Evolutionary conservation across 2,113 vertebrate genomes (phyloP).

Genomic region (Nothobranchius kuhntae): DNA sequence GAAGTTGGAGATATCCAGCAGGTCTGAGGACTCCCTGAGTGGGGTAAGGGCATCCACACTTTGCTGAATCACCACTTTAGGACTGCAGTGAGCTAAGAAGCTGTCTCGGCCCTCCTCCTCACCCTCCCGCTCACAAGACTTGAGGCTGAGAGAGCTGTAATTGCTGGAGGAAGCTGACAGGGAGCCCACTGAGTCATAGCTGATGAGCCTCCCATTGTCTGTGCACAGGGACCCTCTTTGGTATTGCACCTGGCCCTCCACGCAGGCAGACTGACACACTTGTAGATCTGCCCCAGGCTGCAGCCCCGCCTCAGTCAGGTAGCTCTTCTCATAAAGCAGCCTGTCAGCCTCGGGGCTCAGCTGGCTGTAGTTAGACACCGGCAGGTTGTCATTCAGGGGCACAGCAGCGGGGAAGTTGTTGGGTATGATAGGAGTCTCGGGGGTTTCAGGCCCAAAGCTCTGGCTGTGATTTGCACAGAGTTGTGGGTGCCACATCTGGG

Average conservation of each 20-base stretch:
- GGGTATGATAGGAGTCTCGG: slow-evolving; percentile 82
- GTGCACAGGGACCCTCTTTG: slow-evolving; percentile 90
- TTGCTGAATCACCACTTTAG: slow-evolving; percentile 97
- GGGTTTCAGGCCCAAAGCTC: slow-evolving; percentile 82
- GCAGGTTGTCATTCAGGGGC: slow-evolving; percentile 79
- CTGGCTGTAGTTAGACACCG: slow-evolving; percentile 86
- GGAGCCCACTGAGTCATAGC: slow-evolving; percentile 95
- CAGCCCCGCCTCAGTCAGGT: slow-evolving; percentile 86
- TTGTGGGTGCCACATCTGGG: slow-evolving; percentile 85
- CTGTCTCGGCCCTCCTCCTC: slow-evolving; percentile 95
- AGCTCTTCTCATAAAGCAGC: slow-evolving; percentile 92
- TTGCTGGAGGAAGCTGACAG: slow-evolving; percentile 94
- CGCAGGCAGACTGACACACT: slow-evolving; percentile 88
- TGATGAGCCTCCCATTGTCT: slow-evolving; percentile 93
- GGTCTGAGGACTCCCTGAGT: slow-evolving; percentile 94
- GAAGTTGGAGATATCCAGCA: slow-evolving; percentile 99
- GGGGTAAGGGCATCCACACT: slow-evolving; percentile 95
- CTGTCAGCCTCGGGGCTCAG: slow-evolving; percentile 87
- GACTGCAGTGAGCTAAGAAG: slow-evolving; percentile 97
- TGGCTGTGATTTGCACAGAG: slow-evolving; percentile 74
- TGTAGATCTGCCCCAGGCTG: slow-evolving; percentile 91
- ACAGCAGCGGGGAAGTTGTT: slow-evolving; percentile 81
- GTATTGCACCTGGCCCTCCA: slow-evolving; percentile 92
- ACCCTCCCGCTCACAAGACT: slow-evolving; percentile 93
- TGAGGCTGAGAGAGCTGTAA: slow-evolving; percentile 96